Base-by-base conservation (phyloP, 2,888 invertebrate genomes). In the Lasioglossum marginatum region DNA sequence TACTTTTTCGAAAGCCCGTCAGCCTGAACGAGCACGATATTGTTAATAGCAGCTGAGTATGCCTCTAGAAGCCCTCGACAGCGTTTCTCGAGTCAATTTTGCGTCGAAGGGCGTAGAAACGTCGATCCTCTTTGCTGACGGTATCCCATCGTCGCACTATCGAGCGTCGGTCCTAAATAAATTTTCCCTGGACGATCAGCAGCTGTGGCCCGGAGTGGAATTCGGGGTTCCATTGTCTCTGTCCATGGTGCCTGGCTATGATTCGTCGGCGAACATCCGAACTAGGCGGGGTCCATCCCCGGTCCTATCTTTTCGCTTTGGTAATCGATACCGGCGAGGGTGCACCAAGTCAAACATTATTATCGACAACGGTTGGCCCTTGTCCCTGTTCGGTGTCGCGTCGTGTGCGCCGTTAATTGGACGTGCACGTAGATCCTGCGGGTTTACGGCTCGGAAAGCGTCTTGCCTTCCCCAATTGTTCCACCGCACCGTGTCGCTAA, bases 271-370 rank as follows among this genome's bases (percentile, higher is more conserved):
- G 19, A 57, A 14, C 31, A 45, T 43, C 23, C 43, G n/a, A 34
- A 19, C 19, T 34, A 34, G 45, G 70, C 23, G 63, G 63, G 63
- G 63, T 19, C 40, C 72, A 10, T n/a, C 48, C n/a, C 45, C 63
- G 66, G 66, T 70, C 6, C 77, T 77, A 75, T 86, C 86, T 88
- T 86, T 82, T 83, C 79, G 81, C 76, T 77, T 79, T 14, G 70
- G 72, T 74, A 86, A 88, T 88, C 88, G 86, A 86, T 88, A 82
- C n/a, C 37, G 37, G 79, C 71, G 68, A 77, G 68, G 80, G 80
- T 81, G 88, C 86, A 88, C 77, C 68, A 79, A 86, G 88, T 86
- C 77, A 88, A 86, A 88, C 86, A 88, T 88, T 87, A 88, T 88
- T 88, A 88, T 88, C 88, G 83, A 77, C 82, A 85, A 79, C 72